Base-by-base conservation (phyloP, 1,140 invertebrate genomes). In the Atopsyche davidsoni region DNA sequence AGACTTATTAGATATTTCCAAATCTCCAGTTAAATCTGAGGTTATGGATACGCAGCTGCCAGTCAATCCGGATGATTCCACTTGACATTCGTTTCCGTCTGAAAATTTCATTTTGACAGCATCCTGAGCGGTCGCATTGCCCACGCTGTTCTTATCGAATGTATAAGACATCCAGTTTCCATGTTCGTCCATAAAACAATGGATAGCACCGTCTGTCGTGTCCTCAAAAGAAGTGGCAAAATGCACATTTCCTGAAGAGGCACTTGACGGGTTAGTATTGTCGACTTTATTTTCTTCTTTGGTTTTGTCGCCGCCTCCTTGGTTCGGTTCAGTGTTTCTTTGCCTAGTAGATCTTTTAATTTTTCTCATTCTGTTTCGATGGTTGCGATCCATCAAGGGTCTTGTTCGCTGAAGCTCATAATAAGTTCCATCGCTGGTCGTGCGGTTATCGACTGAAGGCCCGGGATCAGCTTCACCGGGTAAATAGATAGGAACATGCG, bases 181-280 rank as follows among this genome's bases (percentile, higher is more conserved):
- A 46, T 78, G 77, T 58, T 85, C 82, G 53, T 85, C 82, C 53
- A 78, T 73, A 66, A 92, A 92, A 63, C 83, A 90, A 67, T 95
- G 91, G 34, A 93, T 83, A 4, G 89, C 87, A 28, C 90, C 91
- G 60, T 91, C 85, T 4, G 81, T 82, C 0, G 89, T 92, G 58
- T 95, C 91, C 51, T 92, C 87, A 63, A 92, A 88, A 43, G 85
- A 87, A 10, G 79, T 83, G 0, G 90, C 89, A 21, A 92, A 71
- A 63, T 93, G 88, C 32, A 72, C 68, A 46, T 59, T 70, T 14
- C 55, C 64, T 66, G 51, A 75, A 60, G 62, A 74, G 50, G 61
- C 44, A 24, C 51, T 60, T 3, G 62, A 16, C 13, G 57, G 53
- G 55, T 64, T 70, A n/a, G 65, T 64, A 53, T 64, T 68, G 49